Evolutionary conservation across 2,888 invertebrate genomes (phyloP).

Genomic region (Dicyrtoma fusca): DNA sequence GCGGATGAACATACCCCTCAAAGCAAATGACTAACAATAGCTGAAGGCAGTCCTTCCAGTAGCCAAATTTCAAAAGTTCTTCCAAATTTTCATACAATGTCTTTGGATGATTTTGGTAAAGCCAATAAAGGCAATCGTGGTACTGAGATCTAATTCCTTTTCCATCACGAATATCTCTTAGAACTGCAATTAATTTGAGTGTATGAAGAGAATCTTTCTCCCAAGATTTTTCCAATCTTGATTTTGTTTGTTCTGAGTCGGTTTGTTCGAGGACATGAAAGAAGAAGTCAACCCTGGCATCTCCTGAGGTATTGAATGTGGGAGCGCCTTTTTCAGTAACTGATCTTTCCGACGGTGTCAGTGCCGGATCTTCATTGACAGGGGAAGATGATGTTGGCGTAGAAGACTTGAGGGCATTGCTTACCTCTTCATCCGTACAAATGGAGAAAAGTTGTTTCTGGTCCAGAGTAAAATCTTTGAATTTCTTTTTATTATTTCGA

Average conservation of each 20-base stretch:
- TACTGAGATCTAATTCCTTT: slow-evolving; percentile 48
- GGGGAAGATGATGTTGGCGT: slow-evolving; percentile 4
- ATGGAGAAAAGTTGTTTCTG: slow-evolving; percentile 13
- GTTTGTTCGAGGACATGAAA: slow-evolving; percentile 48
- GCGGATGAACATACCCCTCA: slow-evolving; percentile 38
- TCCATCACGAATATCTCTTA: slow-evolving; percentile 44
- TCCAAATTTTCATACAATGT: slow-evolving; percentile 45
- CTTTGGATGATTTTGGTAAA: slow-evolving; percentile 46
- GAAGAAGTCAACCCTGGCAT: slow-evolving; percentile 46
- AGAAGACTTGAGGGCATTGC: neutral
- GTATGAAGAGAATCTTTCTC: slow-evolving; percentile 37
- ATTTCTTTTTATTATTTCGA: neutral
- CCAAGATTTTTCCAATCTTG: slow-evolving; percentile 39
- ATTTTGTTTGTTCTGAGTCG: neutral
- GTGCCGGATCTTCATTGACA: neutral
- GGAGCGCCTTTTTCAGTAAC: slow-evolving; percentile 46
- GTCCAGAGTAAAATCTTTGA: slow-evolving; percentile 34
- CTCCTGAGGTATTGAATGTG: slow-evolving; percentile 41
- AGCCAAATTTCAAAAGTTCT: slow-evolving; percentile 41
- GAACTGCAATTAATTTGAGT: slow-evolving; percentile 41
- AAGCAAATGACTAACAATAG: slow-evolving; percentile 40
- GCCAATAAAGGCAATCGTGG: slow-evolving; percentile 46
- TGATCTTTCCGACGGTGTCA: slow-evolving; percentile 32
- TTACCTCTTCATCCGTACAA: slow-evolving; percentile 24
- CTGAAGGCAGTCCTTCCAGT: slow-evolving; percentile 50